phyloP scores from a whole-genome alignment of 35 echinoderm and acorn worm species.

The Apostichopus japonicus region DNA sequence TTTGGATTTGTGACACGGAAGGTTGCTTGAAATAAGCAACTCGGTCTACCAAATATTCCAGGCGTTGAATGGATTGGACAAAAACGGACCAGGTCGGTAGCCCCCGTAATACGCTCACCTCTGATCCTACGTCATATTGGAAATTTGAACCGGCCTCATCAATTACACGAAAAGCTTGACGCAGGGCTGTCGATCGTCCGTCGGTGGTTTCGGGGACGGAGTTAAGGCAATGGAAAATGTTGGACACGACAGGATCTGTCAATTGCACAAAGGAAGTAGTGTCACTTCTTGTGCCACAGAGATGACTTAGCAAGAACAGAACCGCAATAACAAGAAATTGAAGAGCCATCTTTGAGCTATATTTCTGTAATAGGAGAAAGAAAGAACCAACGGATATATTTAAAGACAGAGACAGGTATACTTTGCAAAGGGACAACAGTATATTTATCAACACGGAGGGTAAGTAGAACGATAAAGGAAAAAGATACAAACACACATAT shows the following conservation, averaged over 20 bases:
- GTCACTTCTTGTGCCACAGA: neutral
- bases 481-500: no score
- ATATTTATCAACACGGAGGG: neutral
- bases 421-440: neutral
- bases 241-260: neutral
- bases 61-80: neutral
- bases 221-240: neutral
- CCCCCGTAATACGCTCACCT: neutral
- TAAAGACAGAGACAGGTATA: no score
- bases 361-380: neutral
- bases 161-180: neutral
- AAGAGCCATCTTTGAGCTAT: neutral
- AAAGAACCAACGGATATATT: neutral
- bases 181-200: neutral
- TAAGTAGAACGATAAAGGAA: no score
- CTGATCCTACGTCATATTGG: neutral
- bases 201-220: slow-evolving; percentile 7
- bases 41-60: slow-evolving; percentile 3
- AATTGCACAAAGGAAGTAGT: neutral
- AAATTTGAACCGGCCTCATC: slow-evolving; percentile 23
- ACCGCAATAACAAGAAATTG: neutral
- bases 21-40: neutral
- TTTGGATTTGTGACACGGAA: neutral
- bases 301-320: neutral
- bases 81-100: neutral